Conservation (phyloP, 2,888 invertebrate species). For the Mylabris sibirica region DNA sequence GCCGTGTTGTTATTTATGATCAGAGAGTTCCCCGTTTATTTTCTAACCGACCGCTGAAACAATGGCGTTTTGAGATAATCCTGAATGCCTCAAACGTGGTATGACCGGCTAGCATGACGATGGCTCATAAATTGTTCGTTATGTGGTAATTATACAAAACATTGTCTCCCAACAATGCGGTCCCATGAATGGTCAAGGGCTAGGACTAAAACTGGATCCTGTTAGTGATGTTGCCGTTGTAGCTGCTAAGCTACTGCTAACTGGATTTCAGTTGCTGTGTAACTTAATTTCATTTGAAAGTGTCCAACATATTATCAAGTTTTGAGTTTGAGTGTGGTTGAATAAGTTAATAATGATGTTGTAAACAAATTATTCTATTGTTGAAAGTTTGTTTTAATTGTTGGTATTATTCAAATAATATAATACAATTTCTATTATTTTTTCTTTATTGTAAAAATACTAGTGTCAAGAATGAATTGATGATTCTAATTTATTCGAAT, state of each 20-base stretch:
- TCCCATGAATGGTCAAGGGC: conserved; percentile 43
- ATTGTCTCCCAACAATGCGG: conserved; percentile 54
- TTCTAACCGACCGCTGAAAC: conserved; percentile 44
- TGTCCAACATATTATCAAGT: not conserved
- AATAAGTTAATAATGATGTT: not conserved
- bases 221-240: conserved; percentile 20
- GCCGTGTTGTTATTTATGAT: conserved; percentile 46
- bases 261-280: conserved; percentile 19
- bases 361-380: not conserved
- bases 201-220: conserved; percentile 25
- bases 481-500: too few species aligned
- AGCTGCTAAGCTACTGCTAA: conserved; percentile 15
- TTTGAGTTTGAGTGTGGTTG: not conserved
- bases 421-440: not conserved
- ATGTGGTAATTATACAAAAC: conserved; percentile 57
- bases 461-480: too few species aligned
- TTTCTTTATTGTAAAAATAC: too few species aligned
- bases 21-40: conserved; percentile 43
- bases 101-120: conserved; percentile 45
- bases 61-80: conserved; percentile 49
- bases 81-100: conserved; percentile 51
- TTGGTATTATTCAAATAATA: not conserved
- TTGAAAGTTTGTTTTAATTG: not conserved
- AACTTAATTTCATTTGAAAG: conserved; percentile 25
- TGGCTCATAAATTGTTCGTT: conserved; percentile 54